Conservation (phyloP, 2,113 vertebrate species). For the Corvus hawaiiensis region DNA sequence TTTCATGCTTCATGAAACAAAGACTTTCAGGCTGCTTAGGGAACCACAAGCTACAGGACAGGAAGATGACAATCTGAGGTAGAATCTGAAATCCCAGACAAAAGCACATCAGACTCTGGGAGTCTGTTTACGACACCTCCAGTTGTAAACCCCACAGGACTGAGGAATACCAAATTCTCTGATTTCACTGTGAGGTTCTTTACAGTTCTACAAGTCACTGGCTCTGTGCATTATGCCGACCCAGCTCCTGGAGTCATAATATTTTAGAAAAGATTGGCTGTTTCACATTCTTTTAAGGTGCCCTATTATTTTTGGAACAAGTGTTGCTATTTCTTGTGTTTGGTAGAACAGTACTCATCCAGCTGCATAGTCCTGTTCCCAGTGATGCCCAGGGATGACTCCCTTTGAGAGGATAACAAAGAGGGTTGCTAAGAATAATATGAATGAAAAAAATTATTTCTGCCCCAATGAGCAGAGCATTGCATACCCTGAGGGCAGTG, state of each 20-base stretch:
- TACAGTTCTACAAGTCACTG: background rate
- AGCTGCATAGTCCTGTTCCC: background rate
- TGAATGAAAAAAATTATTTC: slow-evolving; percentile 21
- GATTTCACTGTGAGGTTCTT: background rate
- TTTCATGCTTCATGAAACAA: slow-evolving; percentile 58
- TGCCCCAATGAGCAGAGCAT: background rate
- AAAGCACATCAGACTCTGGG: background rate
- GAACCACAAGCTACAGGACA: background rate
- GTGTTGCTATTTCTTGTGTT: background rate
- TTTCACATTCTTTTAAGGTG: background rate
- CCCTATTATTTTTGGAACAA: background rate
- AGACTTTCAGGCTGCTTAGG: background rate
- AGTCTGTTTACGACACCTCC: rapidly evolving
- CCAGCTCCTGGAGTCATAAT: background rate
- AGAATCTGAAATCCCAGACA: background rate
- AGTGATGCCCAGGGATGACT: background rate
- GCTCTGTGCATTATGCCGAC: background rate
- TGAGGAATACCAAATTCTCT: background rate
- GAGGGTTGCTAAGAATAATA: background rate
- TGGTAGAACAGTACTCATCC: background rate
- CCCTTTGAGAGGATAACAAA: background rate
- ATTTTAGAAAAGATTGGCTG: background rate
- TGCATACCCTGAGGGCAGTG: background rate
- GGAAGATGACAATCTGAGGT: background rate
- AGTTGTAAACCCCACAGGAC: background rate